Base-by-base conservation (phyloP, 2,888 invertebrate genomes). In the Margaritifera margaritifera region DNA sequence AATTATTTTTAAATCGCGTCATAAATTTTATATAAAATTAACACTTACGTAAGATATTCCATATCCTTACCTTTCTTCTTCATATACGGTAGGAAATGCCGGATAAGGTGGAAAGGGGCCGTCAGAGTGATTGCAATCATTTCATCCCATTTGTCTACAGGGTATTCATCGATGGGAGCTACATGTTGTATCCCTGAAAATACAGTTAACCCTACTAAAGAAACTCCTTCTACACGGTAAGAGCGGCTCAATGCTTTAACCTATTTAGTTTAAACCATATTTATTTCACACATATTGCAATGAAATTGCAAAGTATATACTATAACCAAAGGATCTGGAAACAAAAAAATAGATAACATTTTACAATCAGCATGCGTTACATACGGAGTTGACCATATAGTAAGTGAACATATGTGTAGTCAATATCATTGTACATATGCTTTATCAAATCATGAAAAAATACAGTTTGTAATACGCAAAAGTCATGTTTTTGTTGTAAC, bases 121-220 rank as follows among this genome's bases (percentile, higher is more conserved):
- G 82, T 75, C 42, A 85, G 57, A 54, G 73, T 72, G 56, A 85
- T 81, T 1, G 71, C 77, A 1, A 88, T 63, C 68, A 88, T 77
- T 27, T 67, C 77, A 54, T 87, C 77, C 87, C 87, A 88, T 63
- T 80, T 81, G 8, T 86, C 85, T 8, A 76, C 72, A 8, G 87
- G 84, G 65, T 84, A 87, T 5, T 86, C 82, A 27, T 83, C 83
- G 54, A 84, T 69, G 1, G 68, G 71, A 58, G 62, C 70, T 11
- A 80, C 78, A 53, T 80, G 71, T 69, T 84, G 82, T 51, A 84
- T 79, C 27, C 81, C 81, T 83, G 53, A 18, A 63, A 64, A 51
- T 56, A 51, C 11, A 53, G n/a, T 56, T 25, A 25, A 57, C 27
- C 5, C 25, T 19, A 2, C 6, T 22, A 57, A n/a, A 57, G 11